A percentile compares a stretch with the other conserved stretches of the same genome.
These are phyloP conservation scores for Festucalex cinctus DNA, from an alignment of 2,113 vertebrate species.

Conservation along the genomic window DNA sequence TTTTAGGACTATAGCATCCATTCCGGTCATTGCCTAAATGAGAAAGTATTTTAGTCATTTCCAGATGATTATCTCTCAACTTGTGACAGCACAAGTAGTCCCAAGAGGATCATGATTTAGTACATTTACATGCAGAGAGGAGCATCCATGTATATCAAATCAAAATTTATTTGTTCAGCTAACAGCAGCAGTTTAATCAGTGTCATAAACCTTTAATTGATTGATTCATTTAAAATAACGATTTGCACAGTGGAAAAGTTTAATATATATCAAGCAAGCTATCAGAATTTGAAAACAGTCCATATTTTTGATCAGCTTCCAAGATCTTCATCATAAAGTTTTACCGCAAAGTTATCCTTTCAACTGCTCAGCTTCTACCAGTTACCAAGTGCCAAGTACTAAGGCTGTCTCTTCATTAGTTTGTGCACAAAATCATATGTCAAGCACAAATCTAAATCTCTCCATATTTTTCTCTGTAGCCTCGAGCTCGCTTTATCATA, in stretches of 20 bases:
- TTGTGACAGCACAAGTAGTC: background rate
- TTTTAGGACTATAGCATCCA: background rate
- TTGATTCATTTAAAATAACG: background rate
- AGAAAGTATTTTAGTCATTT: background rate
- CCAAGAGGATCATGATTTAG: background rate
- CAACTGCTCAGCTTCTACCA: background rate
- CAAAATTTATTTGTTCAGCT: background rate
- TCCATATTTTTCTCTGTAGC: background rate
- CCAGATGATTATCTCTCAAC: no score
- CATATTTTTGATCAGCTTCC: background rate
- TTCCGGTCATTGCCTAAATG: background rate
- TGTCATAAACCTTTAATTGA: background rate
- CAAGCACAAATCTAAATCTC: background rate
- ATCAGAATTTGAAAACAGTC: background rate
- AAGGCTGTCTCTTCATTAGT: background rate
- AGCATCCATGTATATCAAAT: background rate
- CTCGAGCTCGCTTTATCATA: background rate
- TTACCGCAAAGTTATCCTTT: background rate
- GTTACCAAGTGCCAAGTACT: background rate
- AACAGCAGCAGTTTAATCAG: background rate
- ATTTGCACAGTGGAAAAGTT: background rate
- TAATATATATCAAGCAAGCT: background rate
- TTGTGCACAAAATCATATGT: background rate
- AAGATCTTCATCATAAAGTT: background rate
- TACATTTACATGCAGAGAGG: background rate